Conservation (phyloP, 2,113 vertebrate species). For the Raja brachyura region DNA sequence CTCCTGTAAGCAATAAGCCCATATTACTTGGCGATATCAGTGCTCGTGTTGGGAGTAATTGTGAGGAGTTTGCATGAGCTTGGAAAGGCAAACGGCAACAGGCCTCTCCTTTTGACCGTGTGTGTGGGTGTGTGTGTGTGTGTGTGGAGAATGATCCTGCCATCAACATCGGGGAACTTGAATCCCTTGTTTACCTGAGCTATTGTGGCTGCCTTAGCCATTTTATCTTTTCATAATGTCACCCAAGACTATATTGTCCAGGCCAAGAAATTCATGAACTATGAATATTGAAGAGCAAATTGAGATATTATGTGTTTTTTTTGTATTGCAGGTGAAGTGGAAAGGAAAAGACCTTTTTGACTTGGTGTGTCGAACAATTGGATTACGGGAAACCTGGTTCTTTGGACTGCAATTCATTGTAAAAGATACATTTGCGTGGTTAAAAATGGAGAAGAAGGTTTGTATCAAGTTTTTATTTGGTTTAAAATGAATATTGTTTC, state of each 20-base stretch:
- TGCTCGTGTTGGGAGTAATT: too few species aligned
- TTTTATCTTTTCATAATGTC: neutral
- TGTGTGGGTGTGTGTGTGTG: too few species aligned
- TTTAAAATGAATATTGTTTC: neutral
- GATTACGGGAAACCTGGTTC: conserved; percentile 85
- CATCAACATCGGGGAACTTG: too few species aligned
- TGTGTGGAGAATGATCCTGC: too few species aligned
- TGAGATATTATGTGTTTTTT: neutral
- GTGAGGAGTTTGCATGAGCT: too few species aligned
- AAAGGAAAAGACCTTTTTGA: conserved; percentile 90
- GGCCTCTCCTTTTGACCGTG: too few species aligned
- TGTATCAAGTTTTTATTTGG: neutral
- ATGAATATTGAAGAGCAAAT: neutral
- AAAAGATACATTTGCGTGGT: conserved; percentile 80
- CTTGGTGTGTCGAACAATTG: conserved; percentile 76
- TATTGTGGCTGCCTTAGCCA: neutral
- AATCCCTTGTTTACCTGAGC: neutral
- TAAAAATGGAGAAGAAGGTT: conserved; percentile 85
- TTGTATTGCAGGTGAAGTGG: conserved; percentile 73
- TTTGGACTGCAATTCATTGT: conserved; percentile 79
- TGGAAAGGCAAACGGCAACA: too few species aligned
- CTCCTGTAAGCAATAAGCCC: too few species aligned
- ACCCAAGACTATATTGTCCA: neutral
- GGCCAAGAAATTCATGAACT: neutral
- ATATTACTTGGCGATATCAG: too few species aligned